Percentiles rank a stretch among this genome's conserved stretches.
phyloP scores from a whole-genome alignment of 2,797 vertebrate species.

The Sebastes nivosus region DNA sequence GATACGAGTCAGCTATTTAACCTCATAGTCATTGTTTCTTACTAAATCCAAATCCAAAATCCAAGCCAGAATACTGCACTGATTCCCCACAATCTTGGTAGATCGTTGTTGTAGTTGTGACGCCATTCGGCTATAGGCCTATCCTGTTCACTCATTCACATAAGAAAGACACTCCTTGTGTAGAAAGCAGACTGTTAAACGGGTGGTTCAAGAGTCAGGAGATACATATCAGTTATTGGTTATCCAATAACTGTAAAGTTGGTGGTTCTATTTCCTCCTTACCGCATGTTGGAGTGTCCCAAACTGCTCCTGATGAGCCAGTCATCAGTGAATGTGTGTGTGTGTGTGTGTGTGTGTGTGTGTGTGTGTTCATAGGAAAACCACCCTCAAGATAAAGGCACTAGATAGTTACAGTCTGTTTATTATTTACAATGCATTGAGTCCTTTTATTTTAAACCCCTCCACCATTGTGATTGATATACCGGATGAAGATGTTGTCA shows the following conservation, averaged over 20 bases:
- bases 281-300: too few species aligned
- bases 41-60: too few species aligned
- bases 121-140: not conserved
- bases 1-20: not conserved
- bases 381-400: not conserved
- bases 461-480: not conserved
- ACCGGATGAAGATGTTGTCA: not conserved
- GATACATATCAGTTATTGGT: not conserved
- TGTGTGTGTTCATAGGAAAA: not conserved
- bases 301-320: not conserved
- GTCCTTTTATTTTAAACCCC: constrained; percentile 25
- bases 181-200: not conserved
- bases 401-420: not conserved
- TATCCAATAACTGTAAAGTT: not conserved
- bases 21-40: not conserved
- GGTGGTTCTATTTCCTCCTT: not conserved
- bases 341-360: not conserved
- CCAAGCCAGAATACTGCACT: not conserved
- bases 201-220: not conserved
- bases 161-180: not conserved
- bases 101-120: not conserved
- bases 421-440: not conserved
- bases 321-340: not conserved
- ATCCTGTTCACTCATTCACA: not conserved
- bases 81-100: not conserved